These are phyloP conservation scores for Tachina lurida DNA, from an alignment of 2,888 invertebrate genomes.

Conservation along the genomic window DNA sequence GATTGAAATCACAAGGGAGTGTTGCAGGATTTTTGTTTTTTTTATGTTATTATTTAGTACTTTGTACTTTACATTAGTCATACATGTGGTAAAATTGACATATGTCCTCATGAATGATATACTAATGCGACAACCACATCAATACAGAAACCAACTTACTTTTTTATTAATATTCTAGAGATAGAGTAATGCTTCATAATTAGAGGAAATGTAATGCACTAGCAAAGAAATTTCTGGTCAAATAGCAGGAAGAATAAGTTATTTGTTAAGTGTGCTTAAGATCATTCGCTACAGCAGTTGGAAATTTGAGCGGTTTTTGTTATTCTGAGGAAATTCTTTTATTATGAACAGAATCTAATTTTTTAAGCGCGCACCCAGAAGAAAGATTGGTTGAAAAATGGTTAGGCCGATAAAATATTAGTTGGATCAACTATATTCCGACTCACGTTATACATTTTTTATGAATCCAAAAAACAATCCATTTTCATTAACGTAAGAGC, in stretches of 20 bases:
- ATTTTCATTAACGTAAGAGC: too few relatives aligned
- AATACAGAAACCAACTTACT: constrained; percentile 27
- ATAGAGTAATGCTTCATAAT: constrained; percentile 54
- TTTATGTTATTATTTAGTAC: constrained; percentile 46
- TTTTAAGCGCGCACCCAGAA: too few relatives aligned
- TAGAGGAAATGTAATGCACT: constrained; percentile 5
- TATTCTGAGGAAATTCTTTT: not conserved
- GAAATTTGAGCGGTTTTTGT: not conserved
- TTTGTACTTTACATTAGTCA: constrained; percentile 57
- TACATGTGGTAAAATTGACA: constrained; percentile 67
- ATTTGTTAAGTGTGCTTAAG: not conserved
- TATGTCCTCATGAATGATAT: constrained; percentile 82
- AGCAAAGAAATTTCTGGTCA: not conserved
- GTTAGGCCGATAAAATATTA: too few relatives aligned
- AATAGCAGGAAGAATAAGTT: not conserved
- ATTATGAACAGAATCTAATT: too few relatives aligned
- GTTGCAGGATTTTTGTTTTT: constrained; percentile 41
- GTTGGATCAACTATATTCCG: too few relatives aligned
- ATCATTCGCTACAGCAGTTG: not conserved
- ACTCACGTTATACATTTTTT: too few relatives aligned
- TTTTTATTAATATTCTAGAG: constrained; percentile 11
- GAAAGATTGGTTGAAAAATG: too few relatives aligned
- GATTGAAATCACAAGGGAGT: constrained; percentile 70
- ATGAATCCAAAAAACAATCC: too few relatives aligned
- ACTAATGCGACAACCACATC: constrained; percentile 79